Evolutionary conservation across 2,888 invertebrate genomes (phyloP).

Genomic region (Cryptocheilus praepositus): DNA sequence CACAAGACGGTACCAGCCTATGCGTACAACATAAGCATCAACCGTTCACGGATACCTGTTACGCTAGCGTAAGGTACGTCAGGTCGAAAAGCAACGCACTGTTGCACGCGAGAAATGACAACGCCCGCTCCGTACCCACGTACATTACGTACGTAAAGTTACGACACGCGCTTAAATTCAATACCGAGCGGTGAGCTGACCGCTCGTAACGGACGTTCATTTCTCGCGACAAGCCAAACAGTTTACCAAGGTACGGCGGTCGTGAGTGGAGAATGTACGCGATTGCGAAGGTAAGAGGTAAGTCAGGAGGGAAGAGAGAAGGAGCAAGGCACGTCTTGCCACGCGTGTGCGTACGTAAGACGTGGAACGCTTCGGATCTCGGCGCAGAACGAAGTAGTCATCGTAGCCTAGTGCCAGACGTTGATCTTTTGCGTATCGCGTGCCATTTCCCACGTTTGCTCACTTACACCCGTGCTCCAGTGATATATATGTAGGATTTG

Average conservation of each 20-base stretch:
- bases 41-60: slow-evolving; percentile 26
- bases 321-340: background rate
- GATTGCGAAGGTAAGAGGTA: too few species aligned
- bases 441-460: too few species aligned
- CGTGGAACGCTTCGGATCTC: background rate
- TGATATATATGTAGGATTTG: too few species aligned
- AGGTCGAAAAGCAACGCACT: background rate
- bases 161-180: slow-evolving; percentile 31
- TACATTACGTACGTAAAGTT: slow-evolving; percentile 14
- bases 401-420: too few species aligned
- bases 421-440: too few species aligned
- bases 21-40: slow-evolving; percentile 10
- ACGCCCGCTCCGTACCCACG: slow-evolving; percentile 6
- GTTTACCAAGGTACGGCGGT: background rate
- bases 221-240: slow-evolving; percentile 8
- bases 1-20: slow-evolving; percentile 6
- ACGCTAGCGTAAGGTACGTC: slow-evolving; percentile 22
- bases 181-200: slow-evolving; percentile 16
- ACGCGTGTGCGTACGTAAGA: background rate
- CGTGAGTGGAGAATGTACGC: too few species aligned
- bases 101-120: slow-evolving; percentile 14
- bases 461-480: too few species aligned
- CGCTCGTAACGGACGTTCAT: slow-evolving; percentile 14
- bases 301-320: background rate
- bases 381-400: too few species aligned